phyloP scores from a whole-genome alignment of 1,140 invertebrate species.

The Bombus superbus region DNA sequence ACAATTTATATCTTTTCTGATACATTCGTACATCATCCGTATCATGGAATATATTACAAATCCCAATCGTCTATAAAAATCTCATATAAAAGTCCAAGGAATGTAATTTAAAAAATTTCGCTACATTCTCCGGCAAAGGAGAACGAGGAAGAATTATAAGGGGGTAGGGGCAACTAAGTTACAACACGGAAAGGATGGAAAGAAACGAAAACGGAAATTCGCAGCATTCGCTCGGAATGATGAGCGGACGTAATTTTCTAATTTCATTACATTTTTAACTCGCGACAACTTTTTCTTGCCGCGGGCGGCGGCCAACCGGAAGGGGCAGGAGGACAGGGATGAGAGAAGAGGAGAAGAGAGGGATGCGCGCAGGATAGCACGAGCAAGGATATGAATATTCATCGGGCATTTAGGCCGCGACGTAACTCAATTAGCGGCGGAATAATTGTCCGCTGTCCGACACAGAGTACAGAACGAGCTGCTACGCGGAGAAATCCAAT shows the following conservation, averaged over 20 bases:
- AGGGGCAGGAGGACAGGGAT: background rate
- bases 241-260: constrained; percentile 65
- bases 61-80: background rate
- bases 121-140: too few species aligned
- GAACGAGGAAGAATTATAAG: background rate
- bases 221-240: constrained; percentile 55
- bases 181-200: constrained; percentile 1
- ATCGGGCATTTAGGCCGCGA: constrained; percentile 71
- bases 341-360: constrained; percentile 5
- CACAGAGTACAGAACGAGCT: constrained; percentile 60
- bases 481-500: constrained; percentile 51
- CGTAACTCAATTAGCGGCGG: constrained; percentile 73
- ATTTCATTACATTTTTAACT: constrained; percentile 72
- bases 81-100: background rate
- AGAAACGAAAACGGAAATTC: constrained; percentile 58
- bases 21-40: background rate
- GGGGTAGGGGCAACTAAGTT: constrained; percentile 1
- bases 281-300: constrained; percentile 70
- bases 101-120: background rate
- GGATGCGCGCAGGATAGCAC: constrained; percentile 33
- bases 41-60: background rate
- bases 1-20: constrained; percentile 13
- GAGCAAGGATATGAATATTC: constrained; percentile 75
- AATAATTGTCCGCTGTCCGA: constrained; percentile 72
- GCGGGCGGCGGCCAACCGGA: background rate